Evolutionary conservation across 2,888 invertebrate species (phyloP).

Genomic region (Schizaphis graminum): DNA sequence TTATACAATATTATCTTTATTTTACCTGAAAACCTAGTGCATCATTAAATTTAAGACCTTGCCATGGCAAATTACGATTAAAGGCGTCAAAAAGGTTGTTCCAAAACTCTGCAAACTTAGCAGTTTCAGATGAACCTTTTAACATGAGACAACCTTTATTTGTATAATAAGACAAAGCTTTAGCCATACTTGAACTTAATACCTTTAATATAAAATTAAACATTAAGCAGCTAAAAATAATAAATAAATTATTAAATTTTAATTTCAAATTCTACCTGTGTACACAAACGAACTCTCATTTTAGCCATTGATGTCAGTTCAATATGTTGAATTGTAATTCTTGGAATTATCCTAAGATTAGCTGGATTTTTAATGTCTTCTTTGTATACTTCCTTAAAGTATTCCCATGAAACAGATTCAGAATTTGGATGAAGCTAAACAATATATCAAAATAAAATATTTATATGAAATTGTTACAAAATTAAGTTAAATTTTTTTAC

Average conservation of each 20-base stretch:
- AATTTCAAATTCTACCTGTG: neutral
- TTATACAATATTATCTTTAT: too few species aligned
- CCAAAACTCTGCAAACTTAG: neutral
- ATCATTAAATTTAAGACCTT: neutral
- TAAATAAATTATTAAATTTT: too few species aligned
- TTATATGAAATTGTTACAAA: too few species aligned
- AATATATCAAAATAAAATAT: too few species aligned
- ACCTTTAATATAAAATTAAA: too few species aligned
- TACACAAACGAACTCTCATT: neutral
- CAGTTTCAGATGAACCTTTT: neutral
- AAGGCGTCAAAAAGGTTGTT: neutral
- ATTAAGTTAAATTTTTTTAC: neutral
- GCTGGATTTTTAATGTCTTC: neutral
- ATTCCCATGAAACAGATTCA: neutral
- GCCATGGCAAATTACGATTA: neutral
- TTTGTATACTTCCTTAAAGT: neutral
- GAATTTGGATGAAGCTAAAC: neutral
- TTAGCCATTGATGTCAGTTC: neutral
- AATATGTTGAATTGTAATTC: neutral
- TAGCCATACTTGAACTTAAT: neutral
- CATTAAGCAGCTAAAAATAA: too few species aligned
- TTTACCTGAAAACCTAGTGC: neutral
- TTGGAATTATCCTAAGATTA: neutral
- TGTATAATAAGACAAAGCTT: neutral
- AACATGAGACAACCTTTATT: neutral